Evolutionary conservation across 2,113 vertebrate genomes (phyloP).

Genomic region (Maylandia zebra): DNA sequence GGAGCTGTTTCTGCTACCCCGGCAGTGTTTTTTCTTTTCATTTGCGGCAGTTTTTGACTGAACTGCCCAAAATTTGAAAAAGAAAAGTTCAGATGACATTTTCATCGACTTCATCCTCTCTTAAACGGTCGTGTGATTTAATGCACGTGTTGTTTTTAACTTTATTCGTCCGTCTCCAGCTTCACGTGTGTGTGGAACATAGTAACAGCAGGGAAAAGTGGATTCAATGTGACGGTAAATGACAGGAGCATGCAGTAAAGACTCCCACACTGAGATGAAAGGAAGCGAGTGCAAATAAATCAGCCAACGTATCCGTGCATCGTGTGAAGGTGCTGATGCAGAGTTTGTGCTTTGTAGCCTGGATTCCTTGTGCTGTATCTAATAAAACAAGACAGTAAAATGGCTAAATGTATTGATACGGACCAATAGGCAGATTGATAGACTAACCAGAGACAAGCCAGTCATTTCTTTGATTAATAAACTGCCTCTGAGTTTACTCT

Average conservation of each 20-base stretch:
- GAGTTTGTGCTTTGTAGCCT: not conserved
- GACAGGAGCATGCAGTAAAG: not conserved
- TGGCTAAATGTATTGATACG: rapidly evolving
- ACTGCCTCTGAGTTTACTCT: not conserved
- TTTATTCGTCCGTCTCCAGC: not conserved
- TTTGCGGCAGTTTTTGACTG: not conserved
- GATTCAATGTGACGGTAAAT: not conserved
- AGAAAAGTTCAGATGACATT: not conserved
- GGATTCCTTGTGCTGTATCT: not conserved
- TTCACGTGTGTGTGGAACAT: not conserved
- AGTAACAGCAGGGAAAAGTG: not conserved
- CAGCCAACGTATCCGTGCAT: not conserved
- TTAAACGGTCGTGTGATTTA: not conserved
- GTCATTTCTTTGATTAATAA: not conserved
- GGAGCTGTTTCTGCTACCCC: not conserved
- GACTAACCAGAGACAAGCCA: not conserved
- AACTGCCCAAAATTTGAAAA: not conserved
- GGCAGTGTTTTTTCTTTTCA: not conserved
- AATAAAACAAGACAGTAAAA: not conserved
- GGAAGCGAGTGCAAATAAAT: rapidly evolving
- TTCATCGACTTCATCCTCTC: not conserved
- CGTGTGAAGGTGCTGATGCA: not conserved
- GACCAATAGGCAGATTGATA: not conserved
- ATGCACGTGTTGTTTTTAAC: not conserved
- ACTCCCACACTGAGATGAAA: not conserved